These are phyloP conservation scores for Hemiprocne comata DNA, from an alignment of 2,113 vertebrate species.

Conservation along the genomic window DNA sequence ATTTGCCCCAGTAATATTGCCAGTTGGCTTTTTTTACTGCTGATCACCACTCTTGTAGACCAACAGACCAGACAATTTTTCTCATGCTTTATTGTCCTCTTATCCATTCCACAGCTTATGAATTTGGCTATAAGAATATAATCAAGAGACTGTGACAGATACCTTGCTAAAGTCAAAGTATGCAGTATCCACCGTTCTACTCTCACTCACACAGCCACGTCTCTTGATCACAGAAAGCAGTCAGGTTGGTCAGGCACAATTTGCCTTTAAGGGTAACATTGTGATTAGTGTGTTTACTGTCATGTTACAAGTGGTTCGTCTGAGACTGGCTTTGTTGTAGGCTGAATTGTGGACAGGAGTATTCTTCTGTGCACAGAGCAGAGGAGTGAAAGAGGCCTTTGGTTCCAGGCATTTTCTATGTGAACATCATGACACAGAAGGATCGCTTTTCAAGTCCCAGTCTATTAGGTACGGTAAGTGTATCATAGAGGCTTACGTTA, in stretches of 20 bases:
- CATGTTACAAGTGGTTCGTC: not conserved
- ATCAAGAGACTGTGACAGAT: not conserved
- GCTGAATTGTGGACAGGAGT: not conserved
- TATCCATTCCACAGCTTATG: not conserved
- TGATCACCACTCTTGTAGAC: not conserved
- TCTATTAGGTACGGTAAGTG: accelerated
- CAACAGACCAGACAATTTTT: not conserved
- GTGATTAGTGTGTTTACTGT: not conserved
- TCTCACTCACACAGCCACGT: accelerated
- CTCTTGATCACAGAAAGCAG: not conserved
- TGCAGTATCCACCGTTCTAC: not conserved
- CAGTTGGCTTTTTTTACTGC: not conserved
- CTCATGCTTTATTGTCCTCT: not conserved
- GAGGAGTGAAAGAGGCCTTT: not conserved
- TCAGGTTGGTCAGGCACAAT: not conserved
- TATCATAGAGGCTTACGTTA: not conserved
- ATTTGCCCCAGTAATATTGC: not conserved
- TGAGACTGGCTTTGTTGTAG: not conserved
- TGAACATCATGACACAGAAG: not conserved
- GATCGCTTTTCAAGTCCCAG: not conserved
- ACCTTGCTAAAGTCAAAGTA: not conserved
- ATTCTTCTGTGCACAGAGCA: not conserved
- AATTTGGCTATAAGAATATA: not conserved
- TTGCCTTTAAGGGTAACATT: not conserved
- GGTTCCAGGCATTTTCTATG: not conserved